Percentiles rank a stretch among this genome's conserved stretches.
These are phyloP conservation scores for Molossus molossus DNA, from an alignment of 2,797 vertebrate genomes.

Conservation along the genomic window DNA sequence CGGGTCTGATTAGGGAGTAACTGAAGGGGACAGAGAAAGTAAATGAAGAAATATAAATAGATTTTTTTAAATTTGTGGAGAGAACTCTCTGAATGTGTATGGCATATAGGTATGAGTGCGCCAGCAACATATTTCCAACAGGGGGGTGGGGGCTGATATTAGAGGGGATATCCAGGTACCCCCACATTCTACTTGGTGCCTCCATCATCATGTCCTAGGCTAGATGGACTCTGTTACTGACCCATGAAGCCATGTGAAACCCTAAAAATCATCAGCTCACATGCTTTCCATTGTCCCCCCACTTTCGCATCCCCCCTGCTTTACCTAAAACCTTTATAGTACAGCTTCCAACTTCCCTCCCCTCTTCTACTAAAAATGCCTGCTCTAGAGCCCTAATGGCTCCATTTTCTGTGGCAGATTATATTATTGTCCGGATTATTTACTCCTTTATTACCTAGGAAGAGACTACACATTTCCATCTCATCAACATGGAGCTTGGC, in stretches of 20 bases:
- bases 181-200: not conserved
- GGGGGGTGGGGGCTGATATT: not conserved
- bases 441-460: not conserved
- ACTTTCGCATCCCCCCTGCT: not conserved
- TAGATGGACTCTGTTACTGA: not conserved
- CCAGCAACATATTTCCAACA: not conserved
- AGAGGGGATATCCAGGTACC: not conserved
- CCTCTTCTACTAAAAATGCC: not conserved
- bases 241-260: not conserved
- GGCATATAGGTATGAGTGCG: not conserved
- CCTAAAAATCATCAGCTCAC: not conserved
- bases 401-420: not conserved
- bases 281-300: not conserved
- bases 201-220: not conserved
- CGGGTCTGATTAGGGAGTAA: slow-evolving; percentile 74
- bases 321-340: not conserved
- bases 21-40: slow-evolving; percentile 14
- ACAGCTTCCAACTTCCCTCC: not conserved
- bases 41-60: slow-evolving; percentile 64
- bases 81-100: slow-evolving; percentile 26
- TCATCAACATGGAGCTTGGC: not conserved
- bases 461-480: not conserved
- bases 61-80: not conserved
- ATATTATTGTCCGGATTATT: not conserved
- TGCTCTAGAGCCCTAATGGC: not conserved